Evolutionary conservation across 2,888 invertebrate species (phyloP).

Genomic region (Tolmerus cingulatus): DNA sequence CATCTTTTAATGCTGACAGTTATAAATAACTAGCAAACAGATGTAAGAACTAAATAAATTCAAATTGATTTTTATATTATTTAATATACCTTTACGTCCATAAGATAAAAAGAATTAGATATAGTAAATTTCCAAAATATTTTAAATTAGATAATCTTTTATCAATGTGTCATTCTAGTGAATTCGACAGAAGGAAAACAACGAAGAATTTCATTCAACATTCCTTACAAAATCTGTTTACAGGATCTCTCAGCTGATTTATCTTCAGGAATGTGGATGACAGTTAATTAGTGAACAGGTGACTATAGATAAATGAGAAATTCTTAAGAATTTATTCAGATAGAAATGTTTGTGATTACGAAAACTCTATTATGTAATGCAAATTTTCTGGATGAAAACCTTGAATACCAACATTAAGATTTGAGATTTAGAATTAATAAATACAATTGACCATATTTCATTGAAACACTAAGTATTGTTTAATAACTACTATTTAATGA

Average conservation of each 20-base stretch:
- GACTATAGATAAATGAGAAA: neutral
- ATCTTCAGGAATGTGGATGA: neutral
- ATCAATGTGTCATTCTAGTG: neutral
- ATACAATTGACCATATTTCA: too few species aligned
- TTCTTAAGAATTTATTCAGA: neutral
- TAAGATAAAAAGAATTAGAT: neutral
- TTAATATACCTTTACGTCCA: too few species aligned
- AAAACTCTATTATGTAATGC: neutral
- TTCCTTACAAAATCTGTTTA: neutral
- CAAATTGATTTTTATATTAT: too few species aligned
- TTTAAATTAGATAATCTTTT: neutral
- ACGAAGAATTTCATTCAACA: neutral
- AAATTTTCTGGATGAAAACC: neutral
- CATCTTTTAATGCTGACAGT: too few species aligned
- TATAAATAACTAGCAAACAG: too few species aligned
- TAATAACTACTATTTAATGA: too few species aligned
- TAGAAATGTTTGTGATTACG: neutral
- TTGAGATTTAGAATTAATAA: neutral
- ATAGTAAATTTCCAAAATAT: neutral
- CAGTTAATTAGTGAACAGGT: neutral
- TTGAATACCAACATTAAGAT: neutral
- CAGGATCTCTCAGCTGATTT: neutral
- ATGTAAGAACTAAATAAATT: neutral
- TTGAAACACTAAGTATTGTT: too few species aligned
- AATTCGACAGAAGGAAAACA: neutral